Evolutionary conservation across 2,113 vertebrate species (phyloP).

Genomic region (Microcebus jonahi): DNA sequence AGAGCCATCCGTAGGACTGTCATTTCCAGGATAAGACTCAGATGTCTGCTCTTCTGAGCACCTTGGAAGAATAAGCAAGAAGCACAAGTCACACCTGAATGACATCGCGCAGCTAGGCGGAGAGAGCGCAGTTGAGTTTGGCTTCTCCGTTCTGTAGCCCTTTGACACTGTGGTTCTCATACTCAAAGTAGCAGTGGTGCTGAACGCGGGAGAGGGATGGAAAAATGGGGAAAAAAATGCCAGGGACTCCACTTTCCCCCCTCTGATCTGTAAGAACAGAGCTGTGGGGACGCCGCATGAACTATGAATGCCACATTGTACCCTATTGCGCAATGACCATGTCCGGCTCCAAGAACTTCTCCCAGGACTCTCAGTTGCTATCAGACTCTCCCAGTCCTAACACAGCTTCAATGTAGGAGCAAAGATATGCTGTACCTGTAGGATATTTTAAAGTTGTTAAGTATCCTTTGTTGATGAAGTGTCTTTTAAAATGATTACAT

Average conservation of each 20-base stretch:
- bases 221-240: not conserved
- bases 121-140: not conserved
- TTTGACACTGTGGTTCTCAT: not conserved
- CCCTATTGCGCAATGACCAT: fast-evolving
- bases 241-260: too few species aligned
- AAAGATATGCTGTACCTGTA: not conserved
- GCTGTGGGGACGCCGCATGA: not conserved
- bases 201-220: not conserved
- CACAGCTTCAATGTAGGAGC: fast-evolving
- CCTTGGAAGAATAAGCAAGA: not conserved
- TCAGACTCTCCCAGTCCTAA: not conserved
- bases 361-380: not conserved
- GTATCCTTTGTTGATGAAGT: not conserved
- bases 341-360: not conserved
- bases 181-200: not conserved
- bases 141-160: not conserved
- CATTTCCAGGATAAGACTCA: not conserved
- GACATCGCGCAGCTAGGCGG: not conserved
- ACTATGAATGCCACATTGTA: fast-evolving
- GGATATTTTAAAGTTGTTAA: not conserved
- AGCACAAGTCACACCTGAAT: not conserved
- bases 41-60: not conserved
- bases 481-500: not conserved
- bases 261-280: not conserved
- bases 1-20: not conserved